Percentiles rank a stretch among this genome's conserved stretches.
These are phyloP conservation scores for Frieseomelitta varia DNA, from an alignment of 1,140 invertebrate genomes.

Conservation along the genomic window DNA sequence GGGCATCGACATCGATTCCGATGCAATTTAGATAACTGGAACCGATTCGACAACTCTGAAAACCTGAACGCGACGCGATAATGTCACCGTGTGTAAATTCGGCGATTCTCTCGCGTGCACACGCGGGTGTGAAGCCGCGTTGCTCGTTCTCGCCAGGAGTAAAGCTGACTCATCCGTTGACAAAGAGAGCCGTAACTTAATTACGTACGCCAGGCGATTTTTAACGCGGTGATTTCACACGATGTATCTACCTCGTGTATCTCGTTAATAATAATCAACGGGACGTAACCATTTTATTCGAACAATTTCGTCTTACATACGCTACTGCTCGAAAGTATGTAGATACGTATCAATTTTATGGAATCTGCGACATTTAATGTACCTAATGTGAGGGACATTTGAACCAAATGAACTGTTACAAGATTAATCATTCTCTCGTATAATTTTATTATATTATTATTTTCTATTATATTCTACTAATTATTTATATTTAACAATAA, in stretches of 20 bases:
- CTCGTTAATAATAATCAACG: slow-evolving; percentile 28
- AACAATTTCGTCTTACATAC: not conserved
- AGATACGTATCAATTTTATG: no score
- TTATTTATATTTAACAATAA: no score
- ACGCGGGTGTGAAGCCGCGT: slow-evolving; percentile 33
- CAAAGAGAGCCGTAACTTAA: slow-evolving; percentile 15
- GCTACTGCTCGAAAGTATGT: no score
- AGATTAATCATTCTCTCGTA: no score
- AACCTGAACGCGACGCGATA: slow-evolving; percentile 70
- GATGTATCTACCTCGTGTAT: not conserved
- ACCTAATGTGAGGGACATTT: no score
- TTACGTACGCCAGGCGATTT: not conserved
- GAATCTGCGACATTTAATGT: no score
- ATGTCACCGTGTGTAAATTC: slow-evolving; percentile 62
- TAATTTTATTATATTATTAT: no score
- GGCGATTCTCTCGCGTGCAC: slow-evolving; percentile 53
- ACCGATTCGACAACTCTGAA: slow-evolving; percentile 76
- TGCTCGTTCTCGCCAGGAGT: slow-evolving; percentile 32
- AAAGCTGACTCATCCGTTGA: slow-evolving; percentile 2
- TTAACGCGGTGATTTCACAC: slow-evolving; percentile 8
- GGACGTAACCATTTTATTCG: not conserved
- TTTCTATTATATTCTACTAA: no score
- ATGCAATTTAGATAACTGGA: slow-evolving; percentile 82
- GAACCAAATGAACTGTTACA: no score
- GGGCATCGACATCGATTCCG: slow-evolving; percentile 79